Conservation (phyloP, 2,113 vertebrate species). For the Tinamus guttatus region DNA sequence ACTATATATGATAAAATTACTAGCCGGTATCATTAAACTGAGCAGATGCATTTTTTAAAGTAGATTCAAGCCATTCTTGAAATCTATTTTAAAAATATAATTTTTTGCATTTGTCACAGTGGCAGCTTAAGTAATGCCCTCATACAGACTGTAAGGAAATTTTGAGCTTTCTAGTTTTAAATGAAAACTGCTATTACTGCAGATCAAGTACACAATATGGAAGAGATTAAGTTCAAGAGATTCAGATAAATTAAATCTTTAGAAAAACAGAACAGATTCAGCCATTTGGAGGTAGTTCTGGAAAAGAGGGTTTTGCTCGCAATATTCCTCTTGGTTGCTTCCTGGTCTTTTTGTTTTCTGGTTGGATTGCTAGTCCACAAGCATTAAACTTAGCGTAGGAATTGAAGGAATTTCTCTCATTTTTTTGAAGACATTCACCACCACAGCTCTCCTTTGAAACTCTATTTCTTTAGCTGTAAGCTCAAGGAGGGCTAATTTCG, state of each 20-base stretch:
- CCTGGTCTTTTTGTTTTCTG: neutral
- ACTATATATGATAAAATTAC: neutral
- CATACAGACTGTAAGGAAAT: neutral
- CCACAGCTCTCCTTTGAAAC: neutral
- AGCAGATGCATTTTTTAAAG: neutral
- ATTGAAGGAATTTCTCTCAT: neutral
- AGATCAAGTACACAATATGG: neutral
- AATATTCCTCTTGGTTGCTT: neutral
- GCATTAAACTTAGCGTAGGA: fast-evolving
- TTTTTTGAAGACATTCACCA: neutral
- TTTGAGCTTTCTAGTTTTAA: neutral
- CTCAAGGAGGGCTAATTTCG: neutral
- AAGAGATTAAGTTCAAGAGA: neutral
- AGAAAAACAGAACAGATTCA: neutral
- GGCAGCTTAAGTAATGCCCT: neutral
- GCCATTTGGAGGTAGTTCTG: neutral
- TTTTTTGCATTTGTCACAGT: neutral
- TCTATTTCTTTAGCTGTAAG: neutral
- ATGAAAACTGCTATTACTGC: neutral
- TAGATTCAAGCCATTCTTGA: neutral
- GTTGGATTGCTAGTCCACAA: neutral
- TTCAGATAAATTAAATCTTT: neutral
- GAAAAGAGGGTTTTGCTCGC: neutral
- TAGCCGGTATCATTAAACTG: neutral
- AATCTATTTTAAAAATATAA: neutral